Evolutionary conservation across 2,113 vertebrate genomes (phyloP), one percentile per base, ranked within the genome.

Genomic region (Catagonus wagneri): DNA sequence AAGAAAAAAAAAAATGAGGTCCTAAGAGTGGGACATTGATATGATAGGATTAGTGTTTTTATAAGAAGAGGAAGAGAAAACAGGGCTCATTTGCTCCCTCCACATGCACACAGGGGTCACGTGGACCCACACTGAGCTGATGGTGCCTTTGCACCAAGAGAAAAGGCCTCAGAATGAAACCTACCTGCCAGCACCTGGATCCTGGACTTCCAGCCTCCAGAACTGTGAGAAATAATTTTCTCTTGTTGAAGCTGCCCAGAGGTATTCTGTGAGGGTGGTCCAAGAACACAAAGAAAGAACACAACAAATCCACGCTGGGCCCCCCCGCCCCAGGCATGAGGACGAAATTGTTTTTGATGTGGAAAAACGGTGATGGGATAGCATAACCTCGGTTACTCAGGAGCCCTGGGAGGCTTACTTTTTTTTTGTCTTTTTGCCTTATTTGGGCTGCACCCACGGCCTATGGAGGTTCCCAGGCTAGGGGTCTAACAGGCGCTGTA

Each of bases 91-190:
- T 12, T 19, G 19, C n/a, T 54, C n/a, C n/a, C 56, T 50, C 6
- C 23, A 32, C 3, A 3, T 12, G 34, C 7, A 39, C 50, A 66
- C 12, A 54, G 71, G 13, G 56, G 34, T 27, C 60, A 44, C 3
- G 8, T 19, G 34, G 54, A 2, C 65, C 23, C n/a, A 17, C 22
- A 54, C 25, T 2, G 16, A 50, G 58, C 66, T 25, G 32, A 44
- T 0, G 0, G 27, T 12, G 29, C 17, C 44, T 27, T 12, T 6
- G 27, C 7, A 4, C 52, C 50, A 7, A 19, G 20, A 58, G 23
- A 25, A 75, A 10, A 85, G 12, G 58, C 66, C 76, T 72, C n/a
- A 29, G 32, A 17, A 15, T 32, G 36, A 54, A 76, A n/a, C n/a
- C n/a, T 29, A 8, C 20, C 10, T 17, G 15, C 20, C 29, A 36